A percentile compares a stretch with the other conserved stretches of the same genome.
phyloP scores from a whole-genome alignment of 1,140 invertebrate genomes.

The Calliphora vicina region DNA sequence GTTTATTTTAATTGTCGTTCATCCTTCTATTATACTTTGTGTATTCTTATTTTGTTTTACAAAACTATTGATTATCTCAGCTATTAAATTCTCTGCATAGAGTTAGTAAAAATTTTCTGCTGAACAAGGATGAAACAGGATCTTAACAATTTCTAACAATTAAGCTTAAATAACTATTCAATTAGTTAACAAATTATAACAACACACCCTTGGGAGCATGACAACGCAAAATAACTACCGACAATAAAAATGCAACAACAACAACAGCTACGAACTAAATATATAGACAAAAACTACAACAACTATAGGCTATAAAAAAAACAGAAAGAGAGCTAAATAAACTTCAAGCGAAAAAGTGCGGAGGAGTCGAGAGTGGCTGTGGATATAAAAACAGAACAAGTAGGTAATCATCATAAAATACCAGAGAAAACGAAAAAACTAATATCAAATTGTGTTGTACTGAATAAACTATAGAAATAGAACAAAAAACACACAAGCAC shows the following conservation, averaged over 20 bases:
- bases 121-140: conserved; percentile 6
- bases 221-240: background rate
- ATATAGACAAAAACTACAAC: background rate
- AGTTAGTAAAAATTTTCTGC: background rate
- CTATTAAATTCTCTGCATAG: background rate
- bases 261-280: background rate
- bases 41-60: no score
- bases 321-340: background rate
- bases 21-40: no score
- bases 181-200: conserved; percentile 34
- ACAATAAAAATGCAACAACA: background rate
- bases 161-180: conserved; percentile 34
- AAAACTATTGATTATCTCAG: background rate
- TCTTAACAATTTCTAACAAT: conserved; percentile 22
- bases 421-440: background rate
- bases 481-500: background rate
- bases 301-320: background rate
- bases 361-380: background rate
- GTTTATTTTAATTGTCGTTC: background rate
- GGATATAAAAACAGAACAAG: background rate
- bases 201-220: background rate
- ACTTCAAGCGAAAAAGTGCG: background rate
- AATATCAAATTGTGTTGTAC: background rate
- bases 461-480: background rate
- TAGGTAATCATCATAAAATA: conserved; percentile 8